phyloP scores from a whole-genome alignment of 1,140 invertebrate species.

The Bombus fervidus region DNA sequence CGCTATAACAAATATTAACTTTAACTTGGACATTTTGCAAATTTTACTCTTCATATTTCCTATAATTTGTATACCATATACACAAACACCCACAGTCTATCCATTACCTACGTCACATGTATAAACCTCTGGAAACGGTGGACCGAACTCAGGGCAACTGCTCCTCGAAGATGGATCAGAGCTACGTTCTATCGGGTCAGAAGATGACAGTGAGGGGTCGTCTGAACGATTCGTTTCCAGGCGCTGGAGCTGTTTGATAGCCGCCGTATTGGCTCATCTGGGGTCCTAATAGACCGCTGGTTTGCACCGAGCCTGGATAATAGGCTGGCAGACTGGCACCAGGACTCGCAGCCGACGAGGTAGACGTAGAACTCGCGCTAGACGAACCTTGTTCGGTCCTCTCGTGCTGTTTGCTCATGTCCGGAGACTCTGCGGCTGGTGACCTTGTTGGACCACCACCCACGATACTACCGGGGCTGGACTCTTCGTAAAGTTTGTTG shows the following conservation, averaged over 20 bases:
- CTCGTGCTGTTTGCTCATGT: conserved; percentile 82
- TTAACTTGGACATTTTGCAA: not conserved
- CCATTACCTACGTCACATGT: not conserved
- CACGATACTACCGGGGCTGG: conserved; percentile 84
- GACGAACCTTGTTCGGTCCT: conserved; percentile 83
- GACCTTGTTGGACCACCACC: conserved; percentile 81
- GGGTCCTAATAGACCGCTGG: conserved; percentile 80
- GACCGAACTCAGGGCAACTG: conserved; percentile 47
- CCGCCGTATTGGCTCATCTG: conserved; percentile 87
- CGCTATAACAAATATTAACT: not conserved
- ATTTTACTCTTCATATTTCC: not conserved
- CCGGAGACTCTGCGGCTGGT: conserved; percentile 85
- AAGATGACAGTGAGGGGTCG: conserved; percentile 93
- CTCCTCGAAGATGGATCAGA: conserved; percentile 73
- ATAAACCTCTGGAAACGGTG: not conserved
- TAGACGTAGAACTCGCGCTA: conserved; percentile 82
- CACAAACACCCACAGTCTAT: not conserved
- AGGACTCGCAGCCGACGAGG: conserved; percentile 86
- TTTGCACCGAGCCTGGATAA: conserved; percentile 84
- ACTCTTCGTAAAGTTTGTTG: conserved; percentile 85
- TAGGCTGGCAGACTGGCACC: conserved; percentile 84
- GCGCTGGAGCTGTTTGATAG: conserved; percentile 83
- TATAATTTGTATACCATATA: not conserved
- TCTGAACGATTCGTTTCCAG: conserved; percentile 87
- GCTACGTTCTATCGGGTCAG: conserved; percentile 88